These are phyloP conservation scores for Gandaritis pyraliata DNA, from an alignment of 2,888 invertebrate species.

Conservation along the genomic window DNA sequence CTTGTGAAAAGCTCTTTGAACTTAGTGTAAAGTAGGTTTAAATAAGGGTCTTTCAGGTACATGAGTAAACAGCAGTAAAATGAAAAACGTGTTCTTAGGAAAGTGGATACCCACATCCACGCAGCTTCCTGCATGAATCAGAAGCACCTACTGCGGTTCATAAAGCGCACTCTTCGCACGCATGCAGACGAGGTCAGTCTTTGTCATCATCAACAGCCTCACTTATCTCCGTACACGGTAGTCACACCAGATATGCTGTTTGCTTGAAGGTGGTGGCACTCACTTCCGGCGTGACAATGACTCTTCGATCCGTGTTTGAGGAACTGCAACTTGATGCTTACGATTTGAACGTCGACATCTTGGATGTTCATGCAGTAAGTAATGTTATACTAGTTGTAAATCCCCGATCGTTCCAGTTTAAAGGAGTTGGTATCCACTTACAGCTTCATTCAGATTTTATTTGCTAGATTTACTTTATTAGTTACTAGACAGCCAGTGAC, in stretches of 20 bases:
- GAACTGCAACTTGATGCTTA: slow-evolving; percentile 97
- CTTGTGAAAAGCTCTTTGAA: too few relatives aligned
- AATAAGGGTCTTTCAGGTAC: too few relatives aligned
- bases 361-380: slow-evolving; percentile 97
- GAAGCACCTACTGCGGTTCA: slow-evolving; percentile 97
- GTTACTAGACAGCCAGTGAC: too few relatives aligned
- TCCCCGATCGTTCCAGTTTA: too few relatives aligned
- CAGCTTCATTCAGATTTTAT: too few relatives aligned
- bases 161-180: slow-evolving; percentile 96
- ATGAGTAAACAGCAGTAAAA: background rate
- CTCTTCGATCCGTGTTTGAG: slow-evolving; percentile 94
- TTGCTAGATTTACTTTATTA: too few relatives aligned
- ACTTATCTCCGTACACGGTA: background rate
- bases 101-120: slow-evolving; percentile 99
- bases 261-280: slow-evolving; percentile 50
- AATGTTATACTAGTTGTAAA: slow-evolving; percentile 58
- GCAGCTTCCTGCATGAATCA: slow-evolving; percentile 99
- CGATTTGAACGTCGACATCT: slow-evolving; percentile 97
- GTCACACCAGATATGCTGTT: background rate
- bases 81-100: slow-evolving; percentile 56
- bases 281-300: slow-evolving; percentile 88
- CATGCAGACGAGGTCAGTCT: slow-evolving; percentile 86
- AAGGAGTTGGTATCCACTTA: too few relatives aligned
- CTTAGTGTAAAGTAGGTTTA: too few relatives aligned
- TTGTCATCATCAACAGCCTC: background rate